Base-by-base conservation (phyloP, 2,113 vertebrate species). In the Genyomyrus donnyi region DNA sequence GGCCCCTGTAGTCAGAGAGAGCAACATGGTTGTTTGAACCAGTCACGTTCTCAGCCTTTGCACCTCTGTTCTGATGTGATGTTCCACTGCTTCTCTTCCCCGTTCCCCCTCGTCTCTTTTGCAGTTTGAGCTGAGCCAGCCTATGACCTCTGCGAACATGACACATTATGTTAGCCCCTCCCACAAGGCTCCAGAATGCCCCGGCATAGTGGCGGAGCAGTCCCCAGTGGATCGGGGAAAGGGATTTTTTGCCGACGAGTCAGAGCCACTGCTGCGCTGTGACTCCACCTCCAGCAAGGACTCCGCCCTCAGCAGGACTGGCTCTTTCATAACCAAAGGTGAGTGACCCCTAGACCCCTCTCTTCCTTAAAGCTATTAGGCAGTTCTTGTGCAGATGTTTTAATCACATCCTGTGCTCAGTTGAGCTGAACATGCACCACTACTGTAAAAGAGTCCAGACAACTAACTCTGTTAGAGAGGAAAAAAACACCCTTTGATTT, bases 251-350 rank as follows among this genome's bases (percentile, higher is more conserved):
- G 94, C 96, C 0, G 98, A 99, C 0, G 98, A 99, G 92, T 98
- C 98, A 0, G 98, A 99, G 93, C 98, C 98, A 0, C 97, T 99
- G 83, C 97, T 99, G 85, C 97, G 98, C 90, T 99, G 98, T 1
- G 98, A 99, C 95, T 99, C 98, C 86, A 98, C 98, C 35, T 99
- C 98, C 93, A 99, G 98, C 8, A 98, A 98, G 91, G 98, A 98
- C 93, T 99, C 98, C 0, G 98, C 97, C 6, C 97, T 99, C 90
- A 99, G 98, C 95, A 97, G 98, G 91, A 99, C 96, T 0, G 98
- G 98, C 91, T 99, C 98, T 91, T 99, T 99, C 93, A 99, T 99
- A 96, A 98, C 98, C 97, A 99, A 99, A 99, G 98, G 98, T 99
- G 94, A 93, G 90, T 2, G 21, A 27, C 45, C 24, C 49, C 27